A percentile compares a stretch with the other conserved stretches of the same genome.
phyloP scores from a whole-genome alignment of 1,140 invertebrate genomes.

The Metaphire vulgaris region DNA sequence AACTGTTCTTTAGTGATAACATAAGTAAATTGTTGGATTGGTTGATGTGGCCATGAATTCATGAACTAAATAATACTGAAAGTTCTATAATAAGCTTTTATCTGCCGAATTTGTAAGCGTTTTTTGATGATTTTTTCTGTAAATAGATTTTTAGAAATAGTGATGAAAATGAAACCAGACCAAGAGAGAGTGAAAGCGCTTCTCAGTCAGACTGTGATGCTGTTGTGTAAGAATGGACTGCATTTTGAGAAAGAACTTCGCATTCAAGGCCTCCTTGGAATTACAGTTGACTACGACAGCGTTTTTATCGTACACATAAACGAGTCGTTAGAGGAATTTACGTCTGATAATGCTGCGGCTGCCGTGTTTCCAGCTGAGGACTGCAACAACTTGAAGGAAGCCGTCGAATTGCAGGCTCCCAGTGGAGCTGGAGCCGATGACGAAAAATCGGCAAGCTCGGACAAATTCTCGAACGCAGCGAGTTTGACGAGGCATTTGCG shows the following conservation, averaged over 20 bases:
- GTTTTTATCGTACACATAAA: background rate
- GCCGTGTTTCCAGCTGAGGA: background rate
- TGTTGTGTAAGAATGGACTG: constrained; percentile 9
- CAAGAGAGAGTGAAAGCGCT: constrained; percentile 2
- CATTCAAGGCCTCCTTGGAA: background rate
- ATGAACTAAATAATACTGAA: too few relatives aligned
- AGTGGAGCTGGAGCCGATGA: background rate
- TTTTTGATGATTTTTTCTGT: background rate
- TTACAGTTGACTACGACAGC: constrained; percentile 2
- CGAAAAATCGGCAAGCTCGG: background rate
- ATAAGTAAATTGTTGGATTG: too few relatives aligned
- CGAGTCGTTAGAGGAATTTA: background rate
- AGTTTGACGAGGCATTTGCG: background rate
- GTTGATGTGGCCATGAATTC: too few relatives aligned
- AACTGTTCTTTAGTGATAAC: too few relatives aligned
- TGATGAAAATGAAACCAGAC: background rate
- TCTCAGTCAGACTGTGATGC: background rate
- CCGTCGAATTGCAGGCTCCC: background rate
- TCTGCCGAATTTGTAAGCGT: too few relatives aligned
- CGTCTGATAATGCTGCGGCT: background rate
- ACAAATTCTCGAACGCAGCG: background rate
- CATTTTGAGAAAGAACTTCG: background rate
- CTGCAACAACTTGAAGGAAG: background rate
- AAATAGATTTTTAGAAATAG: background rate
- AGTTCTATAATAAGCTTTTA: too few relatives aligned